These are phyloP conservation scores for Tetrax tetrax DNA, from an alignment of 2,113 vertebrate genomes.

Conservation along the genomic window DNA sequence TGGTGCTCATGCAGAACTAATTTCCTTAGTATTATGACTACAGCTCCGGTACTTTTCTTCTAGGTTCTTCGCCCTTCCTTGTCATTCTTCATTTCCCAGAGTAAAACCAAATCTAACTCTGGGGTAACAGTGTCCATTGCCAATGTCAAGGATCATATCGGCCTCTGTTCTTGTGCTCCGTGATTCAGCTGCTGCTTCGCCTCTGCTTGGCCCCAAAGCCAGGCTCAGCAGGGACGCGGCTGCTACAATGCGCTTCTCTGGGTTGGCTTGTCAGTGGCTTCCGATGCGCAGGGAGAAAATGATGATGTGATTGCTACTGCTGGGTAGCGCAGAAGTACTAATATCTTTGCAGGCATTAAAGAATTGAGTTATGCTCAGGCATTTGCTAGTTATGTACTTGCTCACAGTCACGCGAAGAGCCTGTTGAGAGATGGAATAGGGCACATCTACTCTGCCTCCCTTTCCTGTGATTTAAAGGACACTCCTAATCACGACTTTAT, in stretches of 20 bases:
- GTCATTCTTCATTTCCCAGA: neutral
- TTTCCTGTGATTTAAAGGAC: constrained; percentile 50
- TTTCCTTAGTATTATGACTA: neutral
- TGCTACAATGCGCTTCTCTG: neutral
- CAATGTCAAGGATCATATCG: neutral
- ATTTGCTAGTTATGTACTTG: neutral
- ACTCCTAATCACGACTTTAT: constrained; percentile 15
- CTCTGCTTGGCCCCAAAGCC: neutral
- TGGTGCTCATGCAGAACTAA: neutral
- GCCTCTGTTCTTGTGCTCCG: rapidly evolving
- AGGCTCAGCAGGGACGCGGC: neutral
- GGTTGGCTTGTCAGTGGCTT: neutral
- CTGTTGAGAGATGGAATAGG: neutral
- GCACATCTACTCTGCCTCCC: neutral
- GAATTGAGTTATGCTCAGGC: neutral
- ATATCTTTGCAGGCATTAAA: neutral
- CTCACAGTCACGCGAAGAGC: neutral
- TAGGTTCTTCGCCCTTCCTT: neutral
- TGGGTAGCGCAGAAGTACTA: neutral
- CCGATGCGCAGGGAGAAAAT: neutral
- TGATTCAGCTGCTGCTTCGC: neutral
- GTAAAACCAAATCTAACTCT: neutral
- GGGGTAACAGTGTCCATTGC: neutral
- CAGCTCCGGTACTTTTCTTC: neutral
- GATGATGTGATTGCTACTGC: neutral